These are phyloP conservation scores for Mustela nigripes DNA, from an alignment of 2,113 vertebrate species.

Conservation along the genomic window DNA sequence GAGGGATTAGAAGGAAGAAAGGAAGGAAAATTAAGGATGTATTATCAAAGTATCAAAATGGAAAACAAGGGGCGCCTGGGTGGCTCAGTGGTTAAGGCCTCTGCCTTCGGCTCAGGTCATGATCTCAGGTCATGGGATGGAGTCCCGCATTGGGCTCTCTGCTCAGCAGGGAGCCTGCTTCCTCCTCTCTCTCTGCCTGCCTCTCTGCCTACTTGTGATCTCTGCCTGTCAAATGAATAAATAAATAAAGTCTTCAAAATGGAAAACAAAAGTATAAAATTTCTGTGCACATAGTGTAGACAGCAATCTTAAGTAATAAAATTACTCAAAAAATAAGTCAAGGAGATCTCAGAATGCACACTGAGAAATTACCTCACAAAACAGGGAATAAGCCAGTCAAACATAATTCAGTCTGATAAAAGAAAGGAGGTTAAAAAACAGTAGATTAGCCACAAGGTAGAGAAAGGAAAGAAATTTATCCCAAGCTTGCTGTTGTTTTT, in stretches of 20 bases:
- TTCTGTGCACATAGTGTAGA: constrained; percentile 64
- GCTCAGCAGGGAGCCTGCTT: no score
- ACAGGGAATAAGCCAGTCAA: constrained; percentile 82
- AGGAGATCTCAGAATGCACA: constrained; percentile 81
- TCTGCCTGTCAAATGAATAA: no score
- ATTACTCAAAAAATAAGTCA: constrained; percentile 79
- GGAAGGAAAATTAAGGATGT: background rate
- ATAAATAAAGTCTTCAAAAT: background rate
- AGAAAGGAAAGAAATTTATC: constrained; percentile 57
- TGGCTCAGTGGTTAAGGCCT: no score
- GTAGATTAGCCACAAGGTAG: constrained; percentile 62
- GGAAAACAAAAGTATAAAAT: constrained; percentile 63
- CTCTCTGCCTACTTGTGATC: no score
- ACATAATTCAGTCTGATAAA: constrained; percentile 75
- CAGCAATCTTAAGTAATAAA: constrained; percentile 81
- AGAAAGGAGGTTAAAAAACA: constrained; percentile 50
- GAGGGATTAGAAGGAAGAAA: rapidly evolving
- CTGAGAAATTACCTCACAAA: constrained; percentile 84
- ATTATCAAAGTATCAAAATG: constrained; percentile 57
- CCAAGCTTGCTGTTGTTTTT: constrained; percentile 45
- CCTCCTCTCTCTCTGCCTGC: no score
- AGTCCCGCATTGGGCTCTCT: no score
- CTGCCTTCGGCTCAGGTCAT: no score
- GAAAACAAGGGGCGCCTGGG: no score
- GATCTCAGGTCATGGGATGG: no score